Evolutionary conservation across 1,140 invertebrate species (phyloP), one percentile per base, ranked within the genome.

Genomic region (Drosophila takahashii): DNA sequence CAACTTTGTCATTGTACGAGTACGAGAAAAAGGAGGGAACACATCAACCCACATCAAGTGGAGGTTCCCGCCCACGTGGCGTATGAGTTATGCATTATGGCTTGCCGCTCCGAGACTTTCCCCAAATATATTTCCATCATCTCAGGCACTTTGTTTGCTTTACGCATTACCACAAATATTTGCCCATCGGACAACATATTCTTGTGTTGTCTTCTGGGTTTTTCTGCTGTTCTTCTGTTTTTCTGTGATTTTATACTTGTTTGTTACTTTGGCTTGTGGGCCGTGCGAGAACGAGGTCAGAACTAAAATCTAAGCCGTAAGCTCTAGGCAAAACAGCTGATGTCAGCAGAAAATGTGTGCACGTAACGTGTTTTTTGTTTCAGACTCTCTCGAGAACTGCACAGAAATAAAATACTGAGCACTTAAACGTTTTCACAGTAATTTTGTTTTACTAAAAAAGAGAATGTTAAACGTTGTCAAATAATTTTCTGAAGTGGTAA

Each of bases 121-220:
- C 36, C 66, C 64, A 70, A 70, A 70, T 70, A 70, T 70, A 70
- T 70, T 70, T 53, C 51, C 65, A 70, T 57, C 66, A 70, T 70
- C 64, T 39, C 34, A 29, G 50, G 64, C 64, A 70, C 62, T 66
- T 37, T 76, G 61, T 76, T 76, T 76, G 54, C 56, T 32, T 29
- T 60, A 77, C 73, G 72, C 62, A 77, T 76, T 77, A 76, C 54
- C 50, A 58, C 74, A 77, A 77, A 77, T 77, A 77, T 77, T 77
- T 77, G 74, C 54, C 54, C 73, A 69, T 69, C 65, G 73, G 73
- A 77, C 73, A 77, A 76, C 73, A 76, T 77, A 77, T 77, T 77
- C 54, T 44, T 76, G 32, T 60, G 60, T 54, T 76, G 53, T 76
- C 44, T 69, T 54, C 48, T 58, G 32, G 18, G 22, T 39, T 47